Base-by-base conservation (phyloP, 2,888 invertebrate species). In the Heliothis peltigera region DNA sequence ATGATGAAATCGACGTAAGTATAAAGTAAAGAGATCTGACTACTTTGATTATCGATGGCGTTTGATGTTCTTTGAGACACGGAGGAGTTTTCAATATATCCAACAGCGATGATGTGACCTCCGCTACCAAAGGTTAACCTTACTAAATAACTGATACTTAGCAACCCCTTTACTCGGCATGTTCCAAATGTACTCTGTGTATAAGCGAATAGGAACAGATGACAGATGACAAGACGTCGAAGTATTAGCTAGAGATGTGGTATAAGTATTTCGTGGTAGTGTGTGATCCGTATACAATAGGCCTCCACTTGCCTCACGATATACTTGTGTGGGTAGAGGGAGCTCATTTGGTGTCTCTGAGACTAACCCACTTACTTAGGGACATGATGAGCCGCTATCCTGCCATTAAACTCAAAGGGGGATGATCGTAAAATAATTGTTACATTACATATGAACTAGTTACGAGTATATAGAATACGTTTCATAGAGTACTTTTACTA, bases 311-410 rank as follows among this genome's bases (percentile, higher is more conserved):
- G 56, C 49, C 21, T 17, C 46, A 21, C 12, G 35, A 7, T 35
- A 15, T 28, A n/a, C n/a, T 15, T 47, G 46, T 47, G 32, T 10
- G 19, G 19, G 5, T 25, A 25, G 22, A 15, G 8, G 17, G 22
- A n/a, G 51, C 18, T 46, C 17, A 19, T 46, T 58, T 46, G 68
- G 39, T 54, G 44, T 57, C 46, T 64, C 22, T 15, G 35, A 35
- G 15, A 35, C 35, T 35, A 35, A 35, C 35, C 15, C 15, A 35
- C 35, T 35, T 35, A 35, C 15, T 35, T 35, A 15, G 15, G 5
- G 22, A 17, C 4, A 21, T 39, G 39, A 35, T 25, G 18, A 47
- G 18, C 0, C 25, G 2, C 12, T 15, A 10, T 42, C 17, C 42
- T 17, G 10, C 5, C 17, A 19, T 48, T n/a, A 7, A 48, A 21